Base-by-base conservation (phyloP, 2,888 invertebrate genomes). In the Tetrapedia diversipes region DNA sequence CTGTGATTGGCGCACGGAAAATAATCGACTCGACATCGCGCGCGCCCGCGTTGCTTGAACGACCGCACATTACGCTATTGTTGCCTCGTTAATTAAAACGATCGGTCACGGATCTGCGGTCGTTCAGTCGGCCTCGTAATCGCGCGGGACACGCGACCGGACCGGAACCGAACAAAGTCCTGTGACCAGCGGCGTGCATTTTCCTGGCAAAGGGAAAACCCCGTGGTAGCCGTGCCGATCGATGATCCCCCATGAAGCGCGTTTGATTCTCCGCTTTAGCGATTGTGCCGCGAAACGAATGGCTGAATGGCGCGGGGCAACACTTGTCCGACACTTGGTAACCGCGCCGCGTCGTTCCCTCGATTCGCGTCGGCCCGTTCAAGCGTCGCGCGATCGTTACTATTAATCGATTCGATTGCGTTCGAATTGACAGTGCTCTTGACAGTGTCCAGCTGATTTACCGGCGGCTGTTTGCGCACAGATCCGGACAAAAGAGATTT, bases 401-500 rank as follows among this genome's bases (percentile, higher is more conserved):
- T 76, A 57, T 80, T 79, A 79, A 80, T 76, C 80, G 80, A 79
- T 72, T 76, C 76, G 79, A 80, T 79, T 79, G 79, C 80, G 65
- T 72, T 71, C 71, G 66, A 79, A 79, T 80, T 76, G 80, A 76
- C 80, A 70, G 75, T 75, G 61, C 80, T 66, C 75, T 79, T 75
- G 75, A 70, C 79, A 49, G 60, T 63, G 74, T 53, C 49, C 54
- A 51, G 74, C 66, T 64, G 73, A 75, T 80, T 79, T 69, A 45
- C 72, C 47, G 32, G 27, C 22, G 54, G 53, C 65, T 78, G 79
- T 78, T 79, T 79, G 73, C 59, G 19, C 47, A 59, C 43, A 37
- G 32, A 19, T 59, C 34, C 51, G 29, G 32, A 65, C 79, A 68
- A 78, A 68, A 53, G 70, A 57, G 77, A 61, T 63, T 64, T 54